Conservation (phyloP, 2,113 vertebrate genomes). For the Cichladusa arquata region DNA sequence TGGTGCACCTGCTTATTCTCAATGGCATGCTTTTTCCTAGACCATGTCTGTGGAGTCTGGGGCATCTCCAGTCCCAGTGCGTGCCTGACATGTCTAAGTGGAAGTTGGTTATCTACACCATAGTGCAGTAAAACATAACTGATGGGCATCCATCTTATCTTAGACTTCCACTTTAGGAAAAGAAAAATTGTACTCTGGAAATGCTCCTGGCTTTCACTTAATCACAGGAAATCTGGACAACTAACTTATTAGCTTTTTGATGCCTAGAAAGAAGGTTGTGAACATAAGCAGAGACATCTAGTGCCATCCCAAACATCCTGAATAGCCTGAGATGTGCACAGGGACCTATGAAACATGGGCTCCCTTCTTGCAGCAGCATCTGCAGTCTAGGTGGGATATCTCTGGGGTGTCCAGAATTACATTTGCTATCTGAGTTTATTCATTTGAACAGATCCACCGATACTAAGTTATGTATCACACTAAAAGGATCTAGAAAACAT, state of each 20-base stretch:
- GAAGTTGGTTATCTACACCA: background rate
- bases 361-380: background rate
- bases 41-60: background rate
- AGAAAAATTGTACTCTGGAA: background rate
- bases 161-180: background rate
- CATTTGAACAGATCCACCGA: background rate
- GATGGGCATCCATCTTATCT: background rate
- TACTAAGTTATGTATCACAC: background rate
- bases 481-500: background rate
- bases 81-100: background rate
- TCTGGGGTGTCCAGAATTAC: background rate
- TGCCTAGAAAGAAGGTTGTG: background rate
- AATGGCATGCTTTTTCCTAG: background rate
- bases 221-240: background rate
- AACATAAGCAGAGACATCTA: background rate
- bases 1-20: background rate
- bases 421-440: accelerated
- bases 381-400: background rate
- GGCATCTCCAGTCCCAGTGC: background rate
- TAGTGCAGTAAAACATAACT: background rate
- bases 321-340: background rate
- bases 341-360: accelerated
- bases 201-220: background rate
- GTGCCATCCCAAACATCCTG: background rate
- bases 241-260: background rate